Base-by-base conservation (phyloP, 2,113 vertebrate genomes). In the Campylomormyrus tamandua region DNA sequence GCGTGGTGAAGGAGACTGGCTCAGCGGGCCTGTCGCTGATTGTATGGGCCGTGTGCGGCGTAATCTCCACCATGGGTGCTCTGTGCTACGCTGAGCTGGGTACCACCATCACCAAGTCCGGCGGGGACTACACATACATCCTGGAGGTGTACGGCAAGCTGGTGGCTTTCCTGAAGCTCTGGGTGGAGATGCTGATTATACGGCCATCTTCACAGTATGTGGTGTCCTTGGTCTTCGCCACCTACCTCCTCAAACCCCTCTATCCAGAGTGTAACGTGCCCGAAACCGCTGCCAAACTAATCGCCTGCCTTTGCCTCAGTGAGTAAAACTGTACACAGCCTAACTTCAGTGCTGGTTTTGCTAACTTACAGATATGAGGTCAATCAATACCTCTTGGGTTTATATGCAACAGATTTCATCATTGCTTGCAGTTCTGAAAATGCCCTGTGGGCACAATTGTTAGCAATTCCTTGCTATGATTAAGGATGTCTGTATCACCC, bases 181-280 rank as follows among this genome's bases (percentile, higher is more conserved):
- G 95, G 95, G 92, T 96, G 90, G 95, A 96, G 92, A 95, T 96
- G 95, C 94, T 96, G n/a, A 95, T 96, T 90, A 96, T 96, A 52
- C 93, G 95, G 3, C 95, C 95, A 0, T 95, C 95, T 0, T 96
- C 95, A 0, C 95, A 96, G 90, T 96, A 96, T 10, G 95, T 96
- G 87, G 95, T 96, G 90, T 95, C 95, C 0, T 93, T 96, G 92
- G 95, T 96, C 90, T 96, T 96, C 2, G 95, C 95, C 9, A 96
- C 94, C 19, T 95, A 96, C 91, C 94, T 95, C 1, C 94, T 96
- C 89, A 96, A 96, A 89, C 95, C 95, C 1, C 92, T 96, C 86
- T 96, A 95, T 92, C 95, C 95, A 3, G 90, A 85, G 90, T 96
- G 95, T 31, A 0, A 85, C 0, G 95, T 96, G 52, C 95, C 95